Base-by-base conservation (phyloP, 2,113 vertebrate species). In the Balaeniceps rex region DNA sequence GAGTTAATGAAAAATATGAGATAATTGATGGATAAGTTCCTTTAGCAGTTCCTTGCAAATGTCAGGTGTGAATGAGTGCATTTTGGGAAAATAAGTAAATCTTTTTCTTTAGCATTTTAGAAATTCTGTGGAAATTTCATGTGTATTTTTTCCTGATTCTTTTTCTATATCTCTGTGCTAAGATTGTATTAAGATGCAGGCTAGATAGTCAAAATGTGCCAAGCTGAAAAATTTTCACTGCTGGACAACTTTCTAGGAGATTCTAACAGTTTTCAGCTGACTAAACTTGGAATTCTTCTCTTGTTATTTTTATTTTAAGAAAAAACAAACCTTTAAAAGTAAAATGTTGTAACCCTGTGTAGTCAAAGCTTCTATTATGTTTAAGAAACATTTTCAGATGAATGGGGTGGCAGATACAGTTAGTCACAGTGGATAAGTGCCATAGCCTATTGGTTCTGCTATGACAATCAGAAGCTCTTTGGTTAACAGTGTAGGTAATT, bases 391-490 rank as follows among this genome's bases (percentile, higher is more conserved):
- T 88, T 90, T 88, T 78, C 80, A 79, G 29, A 49, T 54, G 44
- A 88, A 89, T 69, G 25, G 31, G 21, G 69, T 78, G 65, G 47
- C 86, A 94, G 69, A 89, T 49, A 33, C 12, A 64, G 57, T 92
- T 94, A 92, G 90, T 95, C 95, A 97, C 92, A 92, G 86, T 33
- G 83, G 94, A 91, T 96, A 88, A 93, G 34, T 94, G 95, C 69
- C 92, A 84, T 5, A 57, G 28, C 57, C 55, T 81, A 82, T 91
- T 84, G 65, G 92, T 95, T 97, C 90, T 92, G 76, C 83, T 95
- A 78, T 78, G 69, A 72, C 86, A 88, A 92, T 91, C 86, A 88
- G 40, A 26, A 65, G 28, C 22, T 34, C 36, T 52, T 64, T 29
- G 29, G 42, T 90, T 95, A 93, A 81, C 55, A 31, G 23, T 38